Evolutionary conservation across 2,797 vertebrate species (phyloP).

Genomic region (Rhynchonycteris naso): DNA sequence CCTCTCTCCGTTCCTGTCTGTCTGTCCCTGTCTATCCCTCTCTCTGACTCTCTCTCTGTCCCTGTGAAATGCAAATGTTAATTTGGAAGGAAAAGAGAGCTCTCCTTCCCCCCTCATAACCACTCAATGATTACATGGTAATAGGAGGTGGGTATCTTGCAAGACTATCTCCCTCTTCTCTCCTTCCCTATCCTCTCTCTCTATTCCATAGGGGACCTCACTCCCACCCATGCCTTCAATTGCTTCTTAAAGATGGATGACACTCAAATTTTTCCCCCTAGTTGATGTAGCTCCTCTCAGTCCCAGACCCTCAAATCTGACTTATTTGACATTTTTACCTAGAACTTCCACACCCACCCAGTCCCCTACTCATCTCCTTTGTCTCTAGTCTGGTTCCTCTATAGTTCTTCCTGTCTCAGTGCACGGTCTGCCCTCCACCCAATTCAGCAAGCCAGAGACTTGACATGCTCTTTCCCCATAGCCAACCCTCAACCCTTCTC

Average conservation of each 20-base stretch:
- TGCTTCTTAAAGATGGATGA: neutral
- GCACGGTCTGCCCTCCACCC: neutral
- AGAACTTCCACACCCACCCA: neutral
- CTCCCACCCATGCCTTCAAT: neutral
- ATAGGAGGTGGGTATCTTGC: neutral
- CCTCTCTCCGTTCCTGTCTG: no score
- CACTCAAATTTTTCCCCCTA: neutral
- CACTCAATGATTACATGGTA: neutral
- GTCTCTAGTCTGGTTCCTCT: neutral
- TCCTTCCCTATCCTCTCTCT: neutral
- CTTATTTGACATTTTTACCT: neutral
- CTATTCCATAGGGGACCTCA: neutral
- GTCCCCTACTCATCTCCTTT: neutral
- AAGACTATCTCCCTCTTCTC: neutral
- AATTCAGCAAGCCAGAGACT: neutral
- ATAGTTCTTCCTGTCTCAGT: neutral
- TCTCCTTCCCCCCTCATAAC: neutral
- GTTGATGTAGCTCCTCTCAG: neutral
- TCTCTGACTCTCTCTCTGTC: no score
- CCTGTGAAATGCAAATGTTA: neutral
- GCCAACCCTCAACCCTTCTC: neutral
- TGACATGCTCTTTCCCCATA: neutral
- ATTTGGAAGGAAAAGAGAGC: neutral
- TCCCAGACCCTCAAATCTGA: neutral
- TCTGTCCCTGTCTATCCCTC: no score